Conservation (phyloP, 2,888 invertebrate genomes). For the Plemyria rubiginata region DNA sequence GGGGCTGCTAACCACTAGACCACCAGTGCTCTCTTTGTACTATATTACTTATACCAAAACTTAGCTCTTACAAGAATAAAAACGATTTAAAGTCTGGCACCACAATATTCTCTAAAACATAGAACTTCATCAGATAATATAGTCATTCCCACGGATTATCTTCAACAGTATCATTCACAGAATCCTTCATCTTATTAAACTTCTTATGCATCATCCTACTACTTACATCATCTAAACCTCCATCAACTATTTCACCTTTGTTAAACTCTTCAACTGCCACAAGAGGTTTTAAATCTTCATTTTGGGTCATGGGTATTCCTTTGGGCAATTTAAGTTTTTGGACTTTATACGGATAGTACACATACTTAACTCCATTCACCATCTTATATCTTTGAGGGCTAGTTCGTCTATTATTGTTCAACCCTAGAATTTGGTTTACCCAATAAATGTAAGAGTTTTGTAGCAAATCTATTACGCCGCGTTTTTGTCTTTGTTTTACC, state of each 20-base stretch:
- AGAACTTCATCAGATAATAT: conserved; percentile 77
- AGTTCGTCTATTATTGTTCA: conserved; percentile 54
- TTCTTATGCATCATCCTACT: conserved; percentile 67
- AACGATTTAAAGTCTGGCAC: conserved; percentile 71
- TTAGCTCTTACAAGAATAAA: conserved; percentile 53
- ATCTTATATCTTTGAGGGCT: conserved; percentile 62
- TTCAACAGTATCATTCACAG: conserved; percentile 67
- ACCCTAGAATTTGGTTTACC: conserved; percentile 63
- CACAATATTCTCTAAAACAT: conserved; percentile 71
- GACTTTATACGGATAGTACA: conserved; percentile 61
- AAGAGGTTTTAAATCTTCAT: conserved; percentile 52
- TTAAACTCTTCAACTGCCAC: conserved; percentile 70
- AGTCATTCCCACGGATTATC: conserved; percentile 82
- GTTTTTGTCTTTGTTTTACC: conserved; percentile 58
- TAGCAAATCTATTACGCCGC: conserved; percentile 66
- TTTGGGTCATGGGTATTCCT: conserved; percentile 52
- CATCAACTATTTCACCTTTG: conserved; percentile 75
- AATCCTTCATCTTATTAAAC: conserved; percentile 65
- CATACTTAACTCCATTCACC: conserved; percentile 70
- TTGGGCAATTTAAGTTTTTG: conserved; percentile 60
- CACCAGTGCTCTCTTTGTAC: no score
- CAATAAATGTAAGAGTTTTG: conserved; percentile 72
- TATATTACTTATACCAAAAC: conserved; percentile 30
- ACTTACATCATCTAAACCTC: conserved; percentile 58
- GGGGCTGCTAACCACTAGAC: no score